Percentiles rank a stretch among this genome's conserved stretches.
Evolutionary conservation across 2,888 invertebrate species (phyloP).

Genomic region (Apodemia zela): DNA sequence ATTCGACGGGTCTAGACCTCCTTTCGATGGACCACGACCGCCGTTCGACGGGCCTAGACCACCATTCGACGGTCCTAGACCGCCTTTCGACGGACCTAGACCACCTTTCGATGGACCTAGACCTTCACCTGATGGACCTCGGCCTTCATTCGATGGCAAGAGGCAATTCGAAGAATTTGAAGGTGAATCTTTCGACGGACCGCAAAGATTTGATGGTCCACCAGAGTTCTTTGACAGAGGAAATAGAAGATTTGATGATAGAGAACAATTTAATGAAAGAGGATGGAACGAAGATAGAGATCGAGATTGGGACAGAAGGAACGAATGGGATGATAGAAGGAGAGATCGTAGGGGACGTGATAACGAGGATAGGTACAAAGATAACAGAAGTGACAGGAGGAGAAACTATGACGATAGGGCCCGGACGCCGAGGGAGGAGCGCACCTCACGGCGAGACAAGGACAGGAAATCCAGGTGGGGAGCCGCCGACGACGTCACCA

Average conservation of each 20-base stretch:
- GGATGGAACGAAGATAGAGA: slow-evolving; percentile 58
- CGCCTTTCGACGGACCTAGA: slow-evolving; percentile 45
- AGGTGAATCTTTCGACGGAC: slow-evolving; percentile 38
- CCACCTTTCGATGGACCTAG: slow-evolving; percentile 52
- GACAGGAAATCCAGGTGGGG: slow-evolving; percentile 73
- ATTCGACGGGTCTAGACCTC: slow-evolving; percentile 48
- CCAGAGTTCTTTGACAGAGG: slow-evolving; percentile 66
- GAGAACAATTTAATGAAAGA: slow-evolving; percentile 59
- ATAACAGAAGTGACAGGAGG: slow-evolving; percentile 46
- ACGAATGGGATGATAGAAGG: slow-evolving; percentile 57
- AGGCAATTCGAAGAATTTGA: slow-evolving; percentile 26
- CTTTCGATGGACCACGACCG: slow-evolving; percentile 48
- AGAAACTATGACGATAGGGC: slow-evolving; percentile 46
- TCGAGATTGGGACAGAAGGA: slow-evolving; percentile 49
- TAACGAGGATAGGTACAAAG: slow-evolving; percentile 51
- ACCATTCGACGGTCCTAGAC: slow-evolving; percentile 45
- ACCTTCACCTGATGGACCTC: slow-evolving; percentile 42
- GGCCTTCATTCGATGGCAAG: slow-evolving; percentile 43
- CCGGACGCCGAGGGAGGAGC: slow-evolving; percentile 36
- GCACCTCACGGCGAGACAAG: slow-evolving; percentile 48
- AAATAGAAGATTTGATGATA: slow-evolving; percentile 62
- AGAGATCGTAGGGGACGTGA: slow-evolving; percentile 48
- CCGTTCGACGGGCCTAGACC: slow-evolving; percentile 50
- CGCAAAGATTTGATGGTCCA: slow-evolving; percentile 48
- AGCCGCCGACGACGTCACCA: slow-evolving; percentile 49